Evolutionary conservation across 2,888 invertebrate genomes (phyloP).

Genomic region (Cephus sareptanus): DNA sequence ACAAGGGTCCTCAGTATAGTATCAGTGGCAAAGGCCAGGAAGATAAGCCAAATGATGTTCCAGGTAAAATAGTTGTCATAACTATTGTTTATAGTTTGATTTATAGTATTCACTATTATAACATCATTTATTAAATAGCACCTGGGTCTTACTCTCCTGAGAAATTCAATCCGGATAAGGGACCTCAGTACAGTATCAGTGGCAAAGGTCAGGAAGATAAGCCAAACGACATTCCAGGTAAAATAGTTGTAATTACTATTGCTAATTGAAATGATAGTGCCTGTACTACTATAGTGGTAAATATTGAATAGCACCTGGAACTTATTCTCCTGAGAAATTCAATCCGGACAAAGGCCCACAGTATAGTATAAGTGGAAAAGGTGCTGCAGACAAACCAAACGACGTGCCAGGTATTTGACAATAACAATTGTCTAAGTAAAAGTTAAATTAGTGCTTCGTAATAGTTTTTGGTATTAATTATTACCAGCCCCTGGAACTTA

Average conservation of each 20-base stretch:
- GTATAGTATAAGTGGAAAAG: conserved; percentile 48
- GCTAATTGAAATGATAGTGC: too few species aligned
- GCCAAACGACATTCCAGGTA: conserved; percentile 56
- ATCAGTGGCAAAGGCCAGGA: conserved; percentile 18
- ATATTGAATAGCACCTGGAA: conserved; percentile 45
- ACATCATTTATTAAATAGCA: conserved; percentile 28
- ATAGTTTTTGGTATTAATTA: too few species aligned
- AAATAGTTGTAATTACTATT: too few species aligned
- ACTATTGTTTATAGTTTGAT: neutral
- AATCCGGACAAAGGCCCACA: conserved; percentile 47
- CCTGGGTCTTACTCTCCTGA: conserved; percentile 55
- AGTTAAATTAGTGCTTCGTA: too few species aligned
- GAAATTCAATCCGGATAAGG: conserved; percentile 47
- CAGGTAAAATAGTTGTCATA: conserved; percentile 39
- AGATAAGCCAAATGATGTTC: conserved; percentile 25
- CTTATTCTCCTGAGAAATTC: conserved; percentile 53
- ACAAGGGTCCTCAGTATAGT: conserved; percentile 22
- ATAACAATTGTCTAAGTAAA: neutral
- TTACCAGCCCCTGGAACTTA: conserved; percentile 67
- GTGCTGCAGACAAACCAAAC: conserved; percentile 31
- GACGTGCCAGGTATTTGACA: conserved; percentile 55
- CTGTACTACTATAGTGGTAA: neutral
- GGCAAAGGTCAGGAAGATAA: conserved; percentile 37
- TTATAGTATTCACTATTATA: neutral
- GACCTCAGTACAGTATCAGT: conserved; percentile 50